Base-by-base conservation (phyloP, 2,888 invertebrate genomes). In the Busseola fusca region DNA sequence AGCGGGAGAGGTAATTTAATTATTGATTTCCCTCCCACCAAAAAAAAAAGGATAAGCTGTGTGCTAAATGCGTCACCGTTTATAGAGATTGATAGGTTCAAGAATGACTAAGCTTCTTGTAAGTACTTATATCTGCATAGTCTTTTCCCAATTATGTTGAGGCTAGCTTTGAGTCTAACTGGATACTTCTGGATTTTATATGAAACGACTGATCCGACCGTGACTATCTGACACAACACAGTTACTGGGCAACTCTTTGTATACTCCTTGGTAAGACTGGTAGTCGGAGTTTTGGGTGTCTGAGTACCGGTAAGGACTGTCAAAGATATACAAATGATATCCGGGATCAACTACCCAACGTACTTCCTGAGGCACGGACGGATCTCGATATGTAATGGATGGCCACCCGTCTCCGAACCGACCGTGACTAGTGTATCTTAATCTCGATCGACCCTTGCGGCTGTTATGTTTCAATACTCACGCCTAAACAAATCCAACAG, bases 41-140 rank as follows among this genome's bases (percentile, higher is more conserved):
- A n/a, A n/a, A n/a, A n/a, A n/a, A n/a, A n/a, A n/a, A n/a, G n/a
- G n/a, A n/a, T n/a, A n/a, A n/a, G 83, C 45, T 66, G 74, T 82
- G 78, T 59, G 77, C 83, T 78, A 30, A 59, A 60, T 70, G 27
- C n/a, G 37, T 59, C 64, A 71, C 34, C 12, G 48, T 59, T 52
- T 30, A 54, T 58, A 40, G 12, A 40, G 40, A 40, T 9, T 1
- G 14, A 12, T 3, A 40, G 18, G 18, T 57, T 25, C 10, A 54
- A 30, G 16, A 14, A 16, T 52, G 1, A 67, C 18, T 21, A 9
- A 27, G 18, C 25, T 37, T 27, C 37, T 34, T 12, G 18, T 65
- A 18, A 34, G 4, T 2, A 25, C 5, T 0, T 34, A n/a, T 27
- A 37, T 16, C 54, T 27, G 14, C 21, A 14, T 14, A 58, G 12